Percentiles rank a stretch among this genome's conserved stretches.
phyloP scores from a whole-genome alignment of 2,888 invertebrate genomes.

The Vandiemenella viatica region DNA sequence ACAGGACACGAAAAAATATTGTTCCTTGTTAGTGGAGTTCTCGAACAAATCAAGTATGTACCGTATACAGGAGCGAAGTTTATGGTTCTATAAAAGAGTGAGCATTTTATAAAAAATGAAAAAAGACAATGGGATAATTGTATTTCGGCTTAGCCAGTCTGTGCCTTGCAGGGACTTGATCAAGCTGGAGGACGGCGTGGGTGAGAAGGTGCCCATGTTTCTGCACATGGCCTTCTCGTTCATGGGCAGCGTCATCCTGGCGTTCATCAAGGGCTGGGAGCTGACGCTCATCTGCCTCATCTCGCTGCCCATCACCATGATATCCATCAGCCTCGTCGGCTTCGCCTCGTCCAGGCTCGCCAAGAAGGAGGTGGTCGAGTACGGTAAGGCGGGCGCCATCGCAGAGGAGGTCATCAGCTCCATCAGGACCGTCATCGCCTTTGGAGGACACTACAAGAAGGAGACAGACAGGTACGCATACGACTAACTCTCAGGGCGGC shows the following conservation, averaged over 20 bases:
- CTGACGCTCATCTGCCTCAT: constrained; percentile 59
- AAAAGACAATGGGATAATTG: too few species aligned
- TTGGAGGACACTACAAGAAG: constrained; percentile 56
- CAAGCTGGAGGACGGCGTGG: constrained; percentile 69
- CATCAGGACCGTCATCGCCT: constrained; percentile 61
- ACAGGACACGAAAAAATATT: too few species aligned
- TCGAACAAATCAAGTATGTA: too few species aligned
- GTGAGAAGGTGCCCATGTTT: constrained; percentile 65
- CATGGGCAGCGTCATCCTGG: constrained; percentile 51
- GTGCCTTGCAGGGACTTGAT: constrained; percentile 46
- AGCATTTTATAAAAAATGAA: too few species aligned
- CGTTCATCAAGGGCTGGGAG: constrained; percentile 66
- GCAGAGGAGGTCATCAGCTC: constrained; percentile 64
- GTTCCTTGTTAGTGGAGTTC: too few species aligned
- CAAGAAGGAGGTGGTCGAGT: constrained; percentile 50
- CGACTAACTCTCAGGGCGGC: too few species aligned
- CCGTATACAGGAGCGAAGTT: too few species aligned
- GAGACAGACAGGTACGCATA: constrained; percentile 45
- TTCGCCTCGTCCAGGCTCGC: constrained; percentile 39
- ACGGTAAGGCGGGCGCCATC: constrained; percentile 58
- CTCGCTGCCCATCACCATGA: constrained; percentile 51
- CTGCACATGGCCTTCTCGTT: constrained; percentile 53
- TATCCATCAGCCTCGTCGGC: constrained; percentile 41
- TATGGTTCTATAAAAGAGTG: too few species aligned
- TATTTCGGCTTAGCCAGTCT: too few species aligned